Evolutionary conservation across 2,888 invertebrate genomes (phyloP).

Genomic region (Lacanobia oleracea): DNA sequence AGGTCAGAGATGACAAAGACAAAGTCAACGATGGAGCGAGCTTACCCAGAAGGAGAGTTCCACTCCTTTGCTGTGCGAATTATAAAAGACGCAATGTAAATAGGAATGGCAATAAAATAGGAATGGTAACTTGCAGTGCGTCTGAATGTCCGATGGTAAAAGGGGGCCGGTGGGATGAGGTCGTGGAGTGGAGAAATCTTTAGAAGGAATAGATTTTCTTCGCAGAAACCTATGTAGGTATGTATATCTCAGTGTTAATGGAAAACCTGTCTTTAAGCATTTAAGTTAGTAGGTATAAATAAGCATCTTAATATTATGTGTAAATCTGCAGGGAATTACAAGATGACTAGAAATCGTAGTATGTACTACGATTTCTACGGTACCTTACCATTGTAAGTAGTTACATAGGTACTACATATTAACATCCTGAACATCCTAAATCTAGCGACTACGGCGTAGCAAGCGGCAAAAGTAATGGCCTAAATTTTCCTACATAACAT

Average conservation of each 20-base stretch:
- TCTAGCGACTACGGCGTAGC: constrained; percentile 39
- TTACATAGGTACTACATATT: neutral
- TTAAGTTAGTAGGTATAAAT: constrained; percentile 21
- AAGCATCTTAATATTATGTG: constrained; percentile 11
- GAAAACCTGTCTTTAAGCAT: neutral
- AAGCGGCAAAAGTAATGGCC: constrained; percentile 11
- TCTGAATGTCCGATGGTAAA: no score
- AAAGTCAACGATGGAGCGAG: no score
- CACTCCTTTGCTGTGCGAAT: no score
- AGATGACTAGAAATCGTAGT: neutral
- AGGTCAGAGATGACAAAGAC: no score
- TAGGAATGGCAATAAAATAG: no score
- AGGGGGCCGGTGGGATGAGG: no score
- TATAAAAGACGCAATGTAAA: no score
- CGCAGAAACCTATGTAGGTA: neutral
- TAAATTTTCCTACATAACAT: constrained; percentile 8
- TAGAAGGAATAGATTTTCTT: constrained; percentile 14
- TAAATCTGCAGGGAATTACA: constrained; percentile 27
- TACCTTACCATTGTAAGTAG: neutral
- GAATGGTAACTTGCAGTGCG: no score
- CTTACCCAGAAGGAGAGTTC: no score
- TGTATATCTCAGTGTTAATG: neutral
- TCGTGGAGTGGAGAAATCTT: no score
- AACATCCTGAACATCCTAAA: constrained; percentile 12
- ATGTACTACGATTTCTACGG: no score